Evolutionary conservation across 2,888 invertebrate genomes (phyloP).

Genomic region (Gymnoscelis rufifasciata): DNA sequence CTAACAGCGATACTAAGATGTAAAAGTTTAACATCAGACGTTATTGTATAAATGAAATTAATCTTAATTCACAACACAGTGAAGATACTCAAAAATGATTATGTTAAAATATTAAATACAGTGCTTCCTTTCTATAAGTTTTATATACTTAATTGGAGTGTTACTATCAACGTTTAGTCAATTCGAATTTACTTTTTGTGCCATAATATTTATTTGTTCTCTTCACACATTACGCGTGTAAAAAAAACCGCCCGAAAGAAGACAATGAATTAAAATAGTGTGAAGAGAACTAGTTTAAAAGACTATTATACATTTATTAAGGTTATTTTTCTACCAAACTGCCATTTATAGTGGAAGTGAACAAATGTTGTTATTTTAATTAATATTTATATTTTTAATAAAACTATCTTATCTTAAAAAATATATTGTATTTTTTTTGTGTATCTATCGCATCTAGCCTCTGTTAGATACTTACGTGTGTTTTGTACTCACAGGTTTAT

Average conservation of each 20-base stretch:
- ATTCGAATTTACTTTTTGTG: conserved; percentile 27
- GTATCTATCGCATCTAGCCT: too few relatives aligned
- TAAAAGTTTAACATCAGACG: too few relatives aligned
- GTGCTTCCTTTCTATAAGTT: neutral
- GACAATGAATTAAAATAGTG: conserved; percentile 1
- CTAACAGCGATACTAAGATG: too few relatives aligned
- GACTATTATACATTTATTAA: conserved; percentile 21
- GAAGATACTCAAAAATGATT: too few relatives aligned
- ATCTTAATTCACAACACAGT: too few relatives aligned
- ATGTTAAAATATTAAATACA: too few relatives aligned
- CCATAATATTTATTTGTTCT: conserved; percentile 24
- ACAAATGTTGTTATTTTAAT: conserved; percentile 31
- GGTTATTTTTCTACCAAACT: conserved; percentile 26
- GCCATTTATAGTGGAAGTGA: conserved; percentile 13
- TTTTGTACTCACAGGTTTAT: too few relatives aligned
- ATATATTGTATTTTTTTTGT: conserved; percentile 10
- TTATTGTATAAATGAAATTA: too few relatives aligned
- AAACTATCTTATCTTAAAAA: conserved; percentile 34
- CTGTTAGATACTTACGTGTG: too few relatives aligned
- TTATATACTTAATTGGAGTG: neutral
- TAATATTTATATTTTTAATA: conserved; percentile 44
- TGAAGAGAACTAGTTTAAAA: conserved; percentile 19
- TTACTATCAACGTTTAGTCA: conserved; percentile 4
- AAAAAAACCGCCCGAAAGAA: neutral
- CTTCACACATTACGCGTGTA: conserved; percentile 11